Conservation (phyloP, 2,797 vertebrate genomes). For the Apogon hyalosoma region DNA sequence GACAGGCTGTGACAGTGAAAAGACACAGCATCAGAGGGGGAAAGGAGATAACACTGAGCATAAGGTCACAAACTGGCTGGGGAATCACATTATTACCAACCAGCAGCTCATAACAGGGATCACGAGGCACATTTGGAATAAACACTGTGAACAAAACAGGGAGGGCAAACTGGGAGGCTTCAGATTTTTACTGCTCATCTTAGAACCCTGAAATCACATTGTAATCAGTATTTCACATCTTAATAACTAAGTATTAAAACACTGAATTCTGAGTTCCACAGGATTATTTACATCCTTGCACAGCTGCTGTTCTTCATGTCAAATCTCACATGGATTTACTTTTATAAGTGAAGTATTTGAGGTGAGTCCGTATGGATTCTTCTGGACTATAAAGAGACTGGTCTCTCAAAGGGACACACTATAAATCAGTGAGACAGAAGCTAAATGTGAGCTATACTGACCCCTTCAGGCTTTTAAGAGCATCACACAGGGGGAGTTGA, state of each 20-base stretch:
- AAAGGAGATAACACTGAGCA: slow-evolving; percentile 21
- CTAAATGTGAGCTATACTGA: slow-evolving; percentile 59
- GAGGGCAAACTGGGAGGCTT: slow-evolving; percentile 19
- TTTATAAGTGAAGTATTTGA: slow-evolving; percentile 6
- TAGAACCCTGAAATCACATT: slow-evolving; percentile 39
- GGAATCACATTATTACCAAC: neutral
- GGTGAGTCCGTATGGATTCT: slow-evolving; percentile 19
- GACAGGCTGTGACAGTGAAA: slow-evolving; percentile 30
- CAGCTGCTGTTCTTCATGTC: neutral
- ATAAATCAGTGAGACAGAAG: slow-evolving; percentile 43
- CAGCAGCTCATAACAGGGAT: neutral
- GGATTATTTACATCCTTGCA: neutral
- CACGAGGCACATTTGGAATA: neutral
- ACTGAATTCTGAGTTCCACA: neutral
- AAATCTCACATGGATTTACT: slow-evolving; percentile 7
- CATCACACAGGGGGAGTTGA: slow-evolving; percentile 26
- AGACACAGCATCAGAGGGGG: slow-evolving; percentile 11
- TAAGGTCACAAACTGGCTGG: slow-evolving; percentile 32
- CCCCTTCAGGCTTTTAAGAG: slow-evolving; percentile 59
- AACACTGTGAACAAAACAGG: slow-evolving; percentile 17
- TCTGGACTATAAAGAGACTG: slow-evolving; percentile 20
- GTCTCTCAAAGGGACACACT: slow-evolving; percentile 37
- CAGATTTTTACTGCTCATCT: slow-evolving; percentile 46
- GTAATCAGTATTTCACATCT: slow-evolving; percentile 18
- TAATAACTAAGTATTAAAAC: slow-evolving; percentile 11